Percentiles rank a stretch among this genome's conserved stretches.
Conservation (phyloP, 2,113 vertebrate species). For the Drymodes brunneopygia region DNA sequence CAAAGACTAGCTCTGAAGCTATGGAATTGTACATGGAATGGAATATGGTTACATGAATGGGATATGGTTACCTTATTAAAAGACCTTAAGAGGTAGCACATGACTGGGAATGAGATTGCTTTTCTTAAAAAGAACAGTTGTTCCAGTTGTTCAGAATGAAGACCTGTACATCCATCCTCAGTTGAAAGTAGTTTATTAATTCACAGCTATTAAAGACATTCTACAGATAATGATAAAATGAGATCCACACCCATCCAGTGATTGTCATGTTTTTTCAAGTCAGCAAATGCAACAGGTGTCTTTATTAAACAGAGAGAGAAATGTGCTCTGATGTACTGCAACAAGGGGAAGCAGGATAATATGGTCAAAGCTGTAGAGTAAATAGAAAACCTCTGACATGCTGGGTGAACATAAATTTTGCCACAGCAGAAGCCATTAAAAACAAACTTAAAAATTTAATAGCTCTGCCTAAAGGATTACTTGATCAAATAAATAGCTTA, state of each 20-base stretch:
- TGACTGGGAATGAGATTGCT: background rate
- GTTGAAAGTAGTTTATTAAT: background rate
- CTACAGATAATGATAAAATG: background rate
- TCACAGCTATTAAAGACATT: background rate
- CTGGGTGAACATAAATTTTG: background rate
- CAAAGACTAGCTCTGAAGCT: background rate
- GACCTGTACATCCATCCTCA: background rate
- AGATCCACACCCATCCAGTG: background rate
- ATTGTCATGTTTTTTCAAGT: background rate
- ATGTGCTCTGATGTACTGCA: background rate
- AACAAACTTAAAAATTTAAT: background rate
- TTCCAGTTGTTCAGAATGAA: background rate
- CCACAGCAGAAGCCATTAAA: slow-evolving; percentile 4
- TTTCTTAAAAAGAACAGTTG: background rate
- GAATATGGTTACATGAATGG: background rate
- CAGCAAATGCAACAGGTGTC: background rate
- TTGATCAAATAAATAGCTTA: slow-evolving; percentile 25
- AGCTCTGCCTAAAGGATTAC: background rate
- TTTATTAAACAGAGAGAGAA: background rate
- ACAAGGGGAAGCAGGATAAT: background rate
- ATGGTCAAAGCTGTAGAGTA: background rate
- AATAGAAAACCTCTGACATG: background rate
- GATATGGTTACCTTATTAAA: background rate
- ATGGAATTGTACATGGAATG: background rate
- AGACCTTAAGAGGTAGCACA: background rate